Evolutionary conservation across 2,113 vertebrate species (phyloP).

Genomic region (Enhydra lutris): DNA sequence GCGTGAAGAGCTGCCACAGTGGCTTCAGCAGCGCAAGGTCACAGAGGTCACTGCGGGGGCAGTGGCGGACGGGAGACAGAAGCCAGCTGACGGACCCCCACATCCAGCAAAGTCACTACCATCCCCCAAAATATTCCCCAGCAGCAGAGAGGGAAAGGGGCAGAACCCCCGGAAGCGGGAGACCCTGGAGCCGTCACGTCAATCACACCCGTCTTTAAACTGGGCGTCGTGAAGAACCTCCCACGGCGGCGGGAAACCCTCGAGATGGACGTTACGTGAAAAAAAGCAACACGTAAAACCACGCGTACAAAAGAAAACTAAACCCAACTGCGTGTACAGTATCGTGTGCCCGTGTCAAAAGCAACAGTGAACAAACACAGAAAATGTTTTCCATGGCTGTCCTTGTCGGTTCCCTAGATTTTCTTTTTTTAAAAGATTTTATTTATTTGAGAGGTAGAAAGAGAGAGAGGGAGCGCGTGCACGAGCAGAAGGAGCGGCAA

Average conservation of each 20-base stretch:
- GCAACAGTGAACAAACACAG: not conserved
- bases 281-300: not conserved
- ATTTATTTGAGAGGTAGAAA: not conserved
- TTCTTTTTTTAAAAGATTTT: not conserved
- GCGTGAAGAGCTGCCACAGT: conserved; percentile 94
- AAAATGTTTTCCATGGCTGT: not conserved
- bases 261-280: not conserved
- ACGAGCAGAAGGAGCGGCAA: not conserved
- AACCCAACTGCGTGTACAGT: not conserved
- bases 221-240: not conserved
- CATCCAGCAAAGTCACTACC: not conserved
- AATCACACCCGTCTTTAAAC: not conserved
- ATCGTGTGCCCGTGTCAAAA: not conserved
- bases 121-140: not conserved
- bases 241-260: not conserved
- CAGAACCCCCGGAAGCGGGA: not conserved
- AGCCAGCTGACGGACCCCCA: not conserved
- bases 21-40: conserved; percentile 93
- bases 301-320: not conserved
- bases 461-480: not conserved
- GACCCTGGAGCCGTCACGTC: not conserved
- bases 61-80: not conserved
- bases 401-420: not conserved
- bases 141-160: not conserved
- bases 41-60: conserved; percentile 85